Evolutionary conservation across 37 sponge, comb jelly and placozoan genomes (phyloP).

Genomic region (Amphimedon queenslandica): DNA sequence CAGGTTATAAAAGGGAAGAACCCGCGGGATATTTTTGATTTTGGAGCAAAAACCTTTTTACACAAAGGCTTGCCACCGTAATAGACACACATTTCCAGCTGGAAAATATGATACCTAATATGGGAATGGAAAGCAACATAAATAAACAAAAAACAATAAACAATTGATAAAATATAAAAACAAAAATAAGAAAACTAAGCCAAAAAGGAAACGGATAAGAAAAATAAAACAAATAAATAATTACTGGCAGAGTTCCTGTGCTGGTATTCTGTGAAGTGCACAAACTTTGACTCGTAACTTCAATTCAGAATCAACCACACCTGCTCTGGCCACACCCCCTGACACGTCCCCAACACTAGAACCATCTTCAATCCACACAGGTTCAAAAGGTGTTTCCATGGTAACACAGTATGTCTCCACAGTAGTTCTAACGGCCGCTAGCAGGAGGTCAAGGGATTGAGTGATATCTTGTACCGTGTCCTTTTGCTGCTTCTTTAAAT

Average conservation of each 20-base stretch:
- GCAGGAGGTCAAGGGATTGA: constrained; percentile 18
- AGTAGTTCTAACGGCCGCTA: constrained; percentile 3
- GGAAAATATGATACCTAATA: constrained; percentile 19
- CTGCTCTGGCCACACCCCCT: not conserved
- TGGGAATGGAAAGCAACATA: too few species aligned
- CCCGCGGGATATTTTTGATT: constrained; percentile 26
- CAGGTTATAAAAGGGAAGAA: constrained; percentile 45
- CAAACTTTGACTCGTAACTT: constrained; percentile 30
- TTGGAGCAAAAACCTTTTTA: constrained; percentile 29
- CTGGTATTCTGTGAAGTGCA: constrained; percentile 38
- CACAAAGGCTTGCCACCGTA: constrained; percentile 44
- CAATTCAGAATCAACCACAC: not conserved
- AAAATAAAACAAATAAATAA: not conserved
- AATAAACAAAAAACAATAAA: constrained; percentile 8
- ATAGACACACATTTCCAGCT: constrained; percentile 52
- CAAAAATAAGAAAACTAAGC: not conserved
- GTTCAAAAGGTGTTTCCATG: constrained; percentile 28
- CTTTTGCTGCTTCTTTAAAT: not conserved
- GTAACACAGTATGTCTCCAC: constrained; percentile 44
- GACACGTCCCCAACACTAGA: not conserved
- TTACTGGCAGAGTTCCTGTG: too few species aligned
- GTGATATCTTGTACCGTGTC: not conserved
- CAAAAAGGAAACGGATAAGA: not conserved
- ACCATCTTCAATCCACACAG: constrained; percentile 17
- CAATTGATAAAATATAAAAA: too few species aligned